Evolutionary conservation across 2,888 invertebrate species (phyloP), one percentile per base, ranked within the genome.

Genomic region (Plebejus argus): DNA sequence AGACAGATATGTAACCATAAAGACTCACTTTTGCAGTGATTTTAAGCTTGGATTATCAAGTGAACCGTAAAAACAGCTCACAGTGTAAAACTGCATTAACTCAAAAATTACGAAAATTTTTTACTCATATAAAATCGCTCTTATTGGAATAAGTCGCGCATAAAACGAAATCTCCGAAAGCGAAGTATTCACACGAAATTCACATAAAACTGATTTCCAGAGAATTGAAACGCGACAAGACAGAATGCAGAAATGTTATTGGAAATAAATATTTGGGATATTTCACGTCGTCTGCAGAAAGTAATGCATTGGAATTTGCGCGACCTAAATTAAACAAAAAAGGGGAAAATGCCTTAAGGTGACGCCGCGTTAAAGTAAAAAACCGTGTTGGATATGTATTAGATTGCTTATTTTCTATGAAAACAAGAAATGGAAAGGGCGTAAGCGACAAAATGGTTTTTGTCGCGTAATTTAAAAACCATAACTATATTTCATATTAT

Each of bases 251-350:
- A 58, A 58, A 7, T 8, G 58, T 58, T 58, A 58, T 58, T 58
- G 58, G 58, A 61, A 61, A 61, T 61, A 61, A 61, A 61, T 61
- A 58, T 58, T 58, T 58, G 20, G 58, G 20, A n/a, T 3, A 10
- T 58, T 20, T 58, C 8, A 18, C 8, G 58, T 58, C 58, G 20
- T 20, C 58, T 20, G 10, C 20, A 10, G 18, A 56, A 56, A 20
- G 58, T 10, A 20, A 58, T 20, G 20, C 53, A 53, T 53, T 18
- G 15, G 5, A 53, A 18, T 53, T 53, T 18, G 53, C 53, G 18
- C 5, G 15, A 53, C 18, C 53, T 53, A 53, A 53, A 18, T 53
- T 18, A 53, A 53, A 53, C 18, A 18, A 53, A 53, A 18, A 8
- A 45, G 45, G 10, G 45, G 10, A 39, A 7, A 45, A 45, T 12